phyloP scores from a whole-genome alignment of 2,888 invertebrate species.

The Invenusta paracnida region DNA sequence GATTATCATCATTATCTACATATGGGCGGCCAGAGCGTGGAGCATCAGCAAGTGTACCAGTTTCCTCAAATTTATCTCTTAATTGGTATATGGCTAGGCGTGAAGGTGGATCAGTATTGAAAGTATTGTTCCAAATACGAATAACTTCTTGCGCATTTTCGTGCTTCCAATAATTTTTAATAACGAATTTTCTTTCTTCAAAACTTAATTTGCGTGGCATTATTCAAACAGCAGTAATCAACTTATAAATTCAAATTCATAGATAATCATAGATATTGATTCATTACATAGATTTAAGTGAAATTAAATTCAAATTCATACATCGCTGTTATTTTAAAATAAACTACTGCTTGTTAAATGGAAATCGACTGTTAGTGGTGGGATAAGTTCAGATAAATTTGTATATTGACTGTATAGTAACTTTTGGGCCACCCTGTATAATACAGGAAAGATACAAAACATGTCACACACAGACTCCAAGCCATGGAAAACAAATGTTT shows the following conservation, averaged over 20 bases:
- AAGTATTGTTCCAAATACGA: conserved; percentile 33
- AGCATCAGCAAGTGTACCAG: conserved; percentile 33
- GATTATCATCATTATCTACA: conserved; percentile 14
- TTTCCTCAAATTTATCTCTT: conserved; percentile 32
- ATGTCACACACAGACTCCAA: too few species aligned
- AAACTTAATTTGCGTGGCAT: conserved; percentile 25
- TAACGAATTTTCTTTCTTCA: background rate
- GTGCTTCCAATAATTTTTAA: conserved; percentile 21
- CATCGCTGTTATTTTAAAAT: background rate
- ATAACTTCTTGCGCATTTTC: conserved; percentile 30
- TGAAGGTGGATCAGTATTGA: conserved; percentile 28
- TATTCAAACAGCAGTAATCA: background rate
- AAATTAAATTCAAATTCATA: background rate
- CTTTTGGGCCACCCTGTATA: background rate
- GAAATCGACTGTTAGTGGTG: too few species aligned
- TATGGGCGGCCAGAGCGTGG: conserved; percentile 14
- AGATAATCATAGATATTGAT: background rate
- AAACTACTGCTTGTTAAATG: too few species aligned
- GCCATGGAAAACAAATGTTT: too few species aligned
- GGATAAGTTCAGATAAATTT: too few species aligned
- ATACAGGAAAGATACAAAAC: too few species aligned
- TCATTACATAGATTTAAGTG: background rate
- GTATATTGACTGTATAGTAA: background rate
- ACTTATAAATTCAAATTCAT: background rate
- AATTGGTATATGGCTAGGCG: conserved; percentile 29